Base-by-base conservation (phyloP, 2,797 vertebrate genomes). In the Hyperoplus immaculatus region DNA sequence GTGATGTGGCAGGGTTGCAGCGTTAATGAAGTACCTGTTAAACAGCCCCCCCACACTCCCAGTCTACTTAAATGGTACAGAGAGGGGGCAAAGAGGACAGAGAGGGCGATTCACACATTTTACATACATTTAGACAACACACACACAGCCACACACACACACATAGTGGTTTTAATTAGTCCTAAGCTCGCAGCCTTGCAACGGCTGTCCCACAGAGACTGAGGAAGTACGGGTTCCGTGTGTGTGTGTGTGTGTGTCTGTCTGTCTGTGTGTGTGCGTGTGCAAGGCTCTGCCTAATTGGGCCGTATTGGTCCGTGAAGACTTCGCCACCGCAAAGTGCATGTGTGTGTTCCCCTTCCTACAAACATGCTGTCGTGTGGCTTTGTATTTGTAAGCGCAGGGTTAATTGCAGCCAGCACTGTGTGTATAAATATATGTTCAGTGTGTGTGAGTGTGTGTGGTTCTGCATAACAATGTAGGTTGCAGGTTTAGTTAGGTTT, bases 1-100 rank as follows among this genome's bases (percentile, higher is more conserved):
- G 93, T 86, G 93, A 94, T 90, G 91, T 92, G 94, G 93, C 92
- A 90, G 70, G 62, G 91, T 87, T 91, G 92, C 92, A 82, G 89
- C 78, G 78, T 95, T 96, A 96, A 95, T 95, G 95, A 95, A 95
- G 95, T 95, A 95, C 94, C 92, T 93, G 92, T 94, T 93, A 93
- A 93, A 91, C 90, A 94, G 92, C 93, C 92, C 92, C 92, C 82
- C 89, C 29, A 3, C 88, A 82, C 89, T 90, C 92, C 81, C 77
- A 88, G 93, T 93, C 94, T 89, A 81, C 89, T 87, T 92, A 95
- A 91, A 93, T 93, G 91, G 90, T 92, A 89, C 87, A 80, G 92
- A 81, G 82, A 79, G 83, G 78, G 80, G 85, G 87, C 78, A 78
- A 58, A 75, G 80, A 67, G 29, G 29, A 29, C 29, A 87, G 84